Percentiles rank a stretch among this genome's conserved stretches.
Conservation (phyloP, 2,797 vertebrate species). For the Anguilla megastoma region DNA sequence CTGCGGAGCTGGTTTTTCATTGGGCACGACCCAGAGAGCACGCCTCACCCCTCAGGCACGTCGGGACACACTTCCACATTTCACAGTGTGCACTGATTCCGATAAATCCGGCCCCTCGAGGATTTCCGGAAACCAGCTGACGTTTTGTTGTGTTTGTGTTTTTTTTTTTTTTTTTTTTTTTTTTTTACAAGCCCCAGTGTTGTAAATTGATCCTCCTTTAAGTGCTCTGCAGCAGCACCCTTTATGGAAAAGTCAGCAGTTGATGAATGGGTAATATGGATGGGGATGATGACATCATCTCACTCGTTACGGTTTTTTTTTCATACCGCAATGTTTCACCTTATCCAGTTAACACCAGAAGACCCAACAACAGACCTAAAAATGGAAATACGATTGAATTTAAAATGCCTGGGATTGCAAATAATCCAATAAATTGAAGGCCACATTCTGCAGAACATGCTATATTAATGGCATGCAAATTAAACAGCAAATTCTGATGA, state of each 20-base stretch:
- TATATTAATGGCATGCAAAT: not conserved
- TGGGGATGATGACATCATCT: not conserved
- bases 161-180: not conserved
- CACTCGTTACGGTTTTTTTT: not conserved
- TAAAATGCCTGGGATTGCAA: not conserved
- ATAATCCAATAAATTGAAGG: not conserved
- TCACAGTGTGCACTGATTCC: not conserved
- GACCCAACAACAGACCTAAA: not conserved
- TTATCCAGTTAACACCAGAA: not conserved
- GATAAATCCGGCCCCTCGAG: not conserved
- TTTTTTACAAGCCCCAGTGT: not conserved
- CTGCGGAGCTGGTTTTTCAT: not conserved
- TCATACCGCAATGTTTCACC: not conserved
- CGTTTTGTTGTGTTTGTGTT: not conserved
- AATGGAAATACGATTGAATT: not conserved
- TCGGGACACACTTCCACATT: not conserved
- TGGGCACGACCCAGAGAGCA: not conserved
- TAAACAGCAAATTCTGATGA: not conserved
- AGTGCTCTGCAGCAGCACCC: constrained; percentile 1
- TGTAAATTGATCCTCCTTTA: constrained; percentile 13
- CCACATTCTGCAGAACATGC: not conserved
- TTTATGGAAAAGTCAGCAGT: not conserved
- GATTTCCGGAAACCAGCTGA: not conserved
- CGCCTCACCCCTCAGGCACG: not conserved
- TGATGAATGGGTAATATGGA: not conserved